phyloP scores from a whole-genome alignment of 2,888 invertebrate genomes.

The Luffia ferchaultella region DNA sequence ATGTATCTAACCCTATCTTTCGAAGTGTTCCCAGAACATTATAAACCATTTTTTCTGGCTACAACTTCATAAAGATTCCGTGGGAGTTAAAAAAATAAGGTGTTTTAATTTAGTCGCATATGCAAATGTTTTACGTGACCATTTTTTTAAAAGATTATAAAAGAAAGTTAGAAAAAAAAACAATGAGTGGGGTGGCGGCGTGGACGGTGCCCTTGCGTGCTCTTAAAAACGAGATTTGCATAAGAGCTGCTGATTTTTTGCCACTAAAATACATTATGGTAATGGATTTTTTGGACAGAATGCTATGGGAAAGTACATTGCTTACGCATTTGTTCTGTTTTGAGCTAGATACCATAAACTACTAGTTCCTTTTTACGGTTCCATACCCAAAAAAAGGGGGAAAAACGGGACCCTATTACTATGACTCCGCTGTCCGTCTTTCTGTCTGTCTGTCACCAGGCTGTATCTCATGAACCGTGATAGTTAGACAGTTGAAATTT shows the following conservation, averaged over 20 bases:
- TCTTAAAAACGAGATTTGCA: conserved; percentile 40
- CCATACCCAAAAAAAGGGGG: too few species aligned
- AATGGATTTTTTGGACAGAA: conserved; percentile 57
- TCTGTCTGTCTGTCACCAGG: too few species aligned
- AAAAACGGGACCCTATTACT: too few species aligned
- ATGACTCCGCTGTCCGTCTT: too few species aligned
- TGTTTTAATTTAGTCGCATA: conserved; percentile 28
- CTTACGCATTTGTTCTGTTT: too few species aligned
- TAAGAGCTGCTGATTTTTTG: conserved; percentile 53
- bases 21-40: not conserved
- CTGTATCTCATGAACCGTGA: too few species aligned
- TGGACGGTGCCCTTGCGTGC: conserved; percentile 32
- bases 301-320: conserved; percentile 28
- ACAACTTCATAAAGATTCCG: conserved; percentile 16
- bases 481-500: too few species aligned
- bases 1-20: too few species aligned
- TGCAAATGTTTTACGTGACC: conserved; percentile 49
- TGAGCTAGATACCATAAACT: too few species aligned
- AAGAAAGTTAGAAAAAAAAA: conserved; percentile 24
- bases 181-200: conserved; percentile 18
- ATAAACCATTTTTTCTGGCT: not conserved
- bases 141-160: conserved; percentile 33
- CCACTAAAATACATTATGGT: conserved; percentile 43
- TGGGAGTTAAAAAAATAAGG: conserved; percentile 43
- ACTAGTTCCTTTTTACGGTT: too few species aligned